Evolutionary conservation across 2,888 invertebrate genomes (phyloP), one percentile per base, ranked within the genome.

Genomic region (Drosophila mayaguana): DNA sequence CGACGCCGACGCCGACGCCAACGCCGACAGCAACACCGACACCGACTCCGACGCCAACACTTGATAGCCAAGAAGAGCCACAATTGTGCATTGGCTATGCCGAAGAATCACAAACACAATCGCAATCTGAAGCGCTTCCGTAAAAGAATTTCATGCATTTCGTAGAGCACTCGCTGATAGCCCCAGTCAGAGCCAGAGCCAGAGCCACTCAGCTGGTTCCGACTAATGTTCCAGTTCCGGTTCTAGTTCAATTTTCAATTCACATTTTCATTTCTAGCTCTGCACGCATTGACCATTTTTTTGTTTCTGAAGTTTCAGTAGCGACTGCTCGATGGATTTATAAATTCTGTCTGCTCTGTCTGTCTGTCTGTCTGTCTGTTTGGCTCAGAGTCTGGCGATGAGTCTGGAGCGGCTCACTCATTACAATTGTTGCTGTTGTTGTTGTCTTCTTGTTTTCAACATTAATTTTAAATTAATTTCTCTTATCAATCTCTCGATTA

Each of bases 141-240:
- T 75, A 88, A 70, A 68, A 84, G 69, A 76, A 79, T 76, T 83
- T 80, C 62, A 62, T 76, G 72, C 79, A 86, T 75, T 81, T 86
- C 83, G 65, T 54, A 46, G 45, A 72, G 70, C 63, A 71, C 59
- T 63, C 61, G 53, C 56, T 67, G 75, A 67, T 77, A 53, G 45
- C 20, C 20, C 11, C 22, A 11, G 18, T 16, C 59, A 14, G 8
- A n/a, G 25, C 8, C 20, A 16, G 22, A n/a, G 53, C 6, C 36
- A 12, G 2, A 43, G 43, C 11, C 50, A 16, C 32, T 34, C 7
- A 11, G 46, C 38, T 46, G 38, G 16, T 22, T 57, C 57, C 57
- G 25, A n/a, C 16, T n/a, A 3, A 36, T 34, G 36, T 32, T 46
- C 14, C 25, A 46, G 42, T 40, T 43, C 32, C 57, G 45, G 22